These are phyloP conservation scores for Tenthredo livida DNA, from an alignment of 2,888 invertebrate genomes.

Conservation along the genomic window DNA sequence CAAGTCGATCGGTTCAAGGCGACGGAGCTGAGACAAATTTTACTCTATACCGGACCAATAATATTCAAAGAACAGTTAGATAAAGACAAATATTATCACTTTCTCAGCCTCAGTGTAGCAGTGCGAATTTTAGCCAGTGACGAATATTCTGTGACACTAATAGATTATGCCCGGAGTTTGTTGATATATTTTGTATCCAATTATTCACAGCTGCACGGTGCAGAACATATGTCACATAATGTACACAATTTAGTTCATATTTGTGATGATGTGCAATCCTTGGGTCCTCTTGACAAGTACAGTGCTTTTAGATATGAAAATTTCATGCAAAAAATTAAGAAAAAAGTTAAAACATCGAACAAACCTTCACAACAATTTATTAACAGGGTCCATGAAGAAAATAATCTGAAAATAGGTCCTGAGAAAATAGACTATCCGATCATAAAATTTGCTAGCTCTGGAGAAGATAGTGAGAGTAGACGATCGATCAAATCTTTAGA, in stretches of 20 bases:
- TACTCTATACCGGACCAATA: constrained; percentile 37
- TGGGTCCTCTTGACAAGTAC: too few relatives aligned
- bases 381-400: constrained; percentile 53
- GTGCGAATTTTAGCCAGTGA: constrained; percentile 27
- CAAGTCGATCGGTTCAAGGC: constrained; percentile 24
- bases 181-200: constrained; percentile 37
- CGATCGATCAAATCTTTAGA: constrained; percentile 25
- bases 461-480: constrained; percentile 21
- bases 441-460: constrained; percentile 19
- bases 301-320: too few relatives aligned
- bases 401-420: constrained; percentile 18
- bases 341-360: constrained; percentile 55
- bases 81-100: constrained; percentile 36
- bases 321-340: too few relatives aligned
- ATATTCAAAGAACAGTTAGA: constrained; percentile 41
- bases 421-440: constrained; percentile 22
- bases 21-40: constrained; percentile 36
- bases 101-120: constrained; percentile 33
- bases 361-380: constrained; percentile 59
- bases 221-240: constrained; percentile 42
- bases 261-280: too few relatives aligned
- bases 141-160: constrained; percentile 26
- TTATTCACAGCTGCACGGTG: constrained; percentile 2
- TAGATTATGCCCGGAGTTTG: constrained; percentile 38
- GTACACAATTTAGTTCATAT: constrained; percentile 35